A percentile compares a stretch with the other conserved stretches of the same genome.
Evolutionary conservation across 2,797 vertebrate genomes (phyloP).

Genomic region (Saxicola maurus): DNA sequence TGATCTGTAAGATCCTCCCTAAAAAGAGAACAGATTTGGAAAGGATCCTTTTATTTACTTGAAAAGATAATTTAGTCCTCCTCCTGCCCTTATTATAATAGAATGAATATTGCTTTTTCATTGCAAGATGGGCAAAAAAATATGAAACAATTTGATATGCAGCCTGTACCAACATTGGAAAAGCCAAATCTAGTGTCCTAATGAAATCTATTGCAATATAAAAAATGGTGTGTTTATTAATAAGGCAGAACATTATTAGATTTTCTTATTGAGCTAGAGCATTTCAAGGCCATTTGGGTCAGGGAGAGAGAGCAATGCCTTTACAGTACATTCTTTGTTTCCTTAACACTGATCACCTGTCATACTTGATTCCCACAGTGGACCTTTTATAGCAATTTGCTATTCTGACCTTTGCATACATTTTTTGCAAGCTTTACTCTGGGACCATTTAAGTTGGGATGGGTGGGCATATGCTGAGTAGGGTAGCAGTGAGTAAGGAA

Average conservation of each 20-base stretch:
- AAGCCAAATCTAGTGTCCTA: neutral
- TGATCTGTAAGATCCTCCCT: neutral
- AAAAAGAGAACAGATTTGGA: neutral
- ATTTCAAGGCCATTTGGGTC: conserved; percentile 13
- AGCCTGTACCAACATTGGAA: neutral
- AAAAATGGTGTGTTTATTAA: conserved; percentile 45
- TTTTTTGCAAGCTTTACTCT: conserved; percentile 54
- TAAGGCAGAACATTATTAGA: conserved; percentile 32
- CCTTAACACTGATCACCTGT: conserved; percentile 61
- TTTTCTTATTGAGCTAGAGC: conserved; percentile 23
- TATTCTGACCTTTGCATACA: conserved; percentile 56
- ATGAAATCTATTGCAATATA: conserved; percentile 4
- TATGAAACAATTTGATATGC: neutral
- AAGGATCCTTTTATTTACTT: neutral
- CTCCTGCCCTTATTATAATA: neutral
- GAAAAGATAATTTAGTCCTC: neutral
- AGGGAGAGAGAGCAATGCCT: neutral
- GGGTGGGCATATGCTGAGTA: conserved; percentile 15
- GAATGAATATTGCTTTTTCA: neutral
- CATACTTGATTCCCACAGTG: conserved; percentile 56
- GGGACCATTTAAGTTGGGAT: conserved; percentile 6
- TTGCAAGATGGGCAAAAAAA: conserved; percentile 1
- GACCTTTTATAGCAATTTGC: conserved; percentile 55
- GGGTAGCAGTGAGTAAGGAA: conserved; percentile 9
- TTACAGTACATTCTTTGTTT: conserved; percentile 62